Percentiles rank a stretch among this genome's conserved stretches.
These are phyloP conservation scores for Cercocebus atys DNA, from an alignment of 2,113 vertebrate genomes.

Conservation along the genomic window DNA sequence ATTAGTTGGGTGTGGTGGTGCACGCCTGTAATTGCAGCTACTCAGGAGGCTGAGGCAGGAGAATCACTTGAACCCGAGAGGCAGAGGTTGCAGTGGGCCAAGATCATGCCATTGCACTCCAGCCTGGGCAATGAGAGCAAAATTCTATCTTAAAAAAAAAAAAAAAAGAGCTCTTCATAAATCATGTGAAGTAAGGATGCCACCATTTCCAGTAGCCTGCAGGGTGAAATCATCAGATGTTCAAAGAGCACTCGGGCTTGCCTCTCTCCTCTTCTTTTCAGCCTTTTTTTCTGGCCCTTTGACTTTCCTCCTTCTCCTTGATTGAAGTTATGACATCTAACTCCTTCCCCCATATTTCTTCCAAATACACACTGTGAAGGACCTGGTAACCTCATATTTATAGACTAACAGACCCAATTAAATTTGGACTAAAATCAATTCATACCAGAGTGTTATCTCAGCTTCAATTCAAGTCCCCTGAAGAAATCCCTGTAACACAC, in stretches of 20 bases:
- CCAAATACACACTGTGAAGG: background rate
- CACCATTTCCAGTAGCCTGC: background rate
- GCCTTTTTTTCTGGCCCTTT: background rate
- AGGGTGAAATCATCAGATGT: background rate
- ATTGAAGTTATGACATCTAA: background rate
- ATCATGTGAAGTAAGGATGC: background rate
- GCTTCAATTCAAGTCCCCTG: background rate
- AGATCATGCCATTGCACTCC: too few species aligned
- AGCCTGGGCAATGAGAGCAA: too few species aligned
- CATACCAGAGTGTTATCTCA: background rate
- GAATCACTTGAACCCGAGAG: too few species aligned
- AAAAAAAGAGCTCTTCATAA: background rate
- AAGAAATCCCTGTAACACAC: background rate
- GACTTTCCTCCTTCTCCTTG: background rate
- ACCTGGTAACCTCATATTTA: background rate
- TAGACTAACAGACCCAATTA: background rate
- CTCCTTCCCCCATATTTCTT: background rate
- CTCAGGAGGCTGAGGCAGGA: too few species aligned
- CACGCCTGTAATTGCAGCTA: too few species aligned
- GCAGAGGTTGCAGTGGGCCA: too few species aligned
- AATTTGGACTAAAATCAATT: slow-evolving; percentile 38
- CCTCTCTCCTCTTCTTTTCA: background rate
- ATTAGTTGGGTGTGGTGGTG: too few species aligned
- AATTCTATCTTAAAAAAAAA: too few species aligned
- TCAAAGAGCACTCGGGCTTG: background rate